Conservation (phyloP, 2,888 invertebrate genomes). For the Brachylomia viminalis region DNA sequence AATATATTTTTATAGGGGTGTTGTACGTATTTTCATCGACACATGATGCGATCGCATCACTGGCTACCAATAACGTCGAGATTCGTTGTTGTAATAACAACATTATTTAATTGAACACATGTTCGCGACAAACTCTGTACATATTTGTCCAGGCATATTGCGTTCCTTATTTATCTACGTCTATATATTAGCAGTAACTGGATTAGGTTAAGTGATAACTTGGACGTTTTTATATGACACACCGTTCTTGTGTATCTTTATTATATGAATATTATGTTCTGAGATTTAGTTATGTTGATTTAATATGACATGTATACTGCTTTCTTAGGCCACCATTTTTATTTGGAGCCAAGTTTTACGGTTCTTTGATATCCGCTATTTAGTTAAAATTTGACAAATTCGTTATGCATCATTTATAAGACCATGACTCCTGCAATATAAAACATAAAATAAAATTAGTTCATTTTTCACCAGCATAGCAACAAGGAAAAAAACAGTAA, state of each 20-base stretch:
- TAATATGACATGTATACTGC: not conserved
- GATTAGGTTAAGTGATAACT: conserved; percentile 46
- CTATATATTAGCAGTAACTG: conserved; percentile 47
- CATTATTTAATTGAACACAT: conserved; percentile 73
- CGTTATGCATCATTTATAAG: no score
- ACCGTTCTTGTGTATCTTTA: conserved; percentile 9
- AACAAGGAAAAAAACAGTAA: no score
- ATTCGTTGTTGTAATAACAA: conserved; percentile 71
- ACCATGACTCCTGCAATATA: no score
- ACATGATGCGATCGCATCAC: conserved; percentile 22
- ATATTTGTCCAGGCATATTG: conserved; percentile 67
- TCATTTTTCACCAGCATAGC: no score
- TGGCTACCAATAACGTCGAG: conserved; percentile 65
- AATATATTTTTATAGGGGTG: not conserved
- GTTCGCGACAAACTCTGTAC: conserved; percentile 70
- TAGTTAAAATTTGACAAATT: no score
- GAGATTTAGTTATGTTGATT: not conserved
- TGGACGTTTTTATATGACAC: conserved; percentile 38
- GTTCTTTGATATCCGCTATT: no score
- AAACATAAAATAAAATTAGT: no score
- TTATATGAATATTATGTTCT: conserved; percentile 16
- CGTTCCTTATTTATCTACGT: conserved; percentile 61
- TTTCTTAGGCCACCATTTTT: no score
- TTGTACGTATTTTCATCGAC: conserved; percentile 32
- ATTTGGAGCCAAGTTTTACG: no score